Evolutionary conservation across 2,888 invertebrate species (phyloP), one percentile per base, ranked within the genome.

Genomic region (Sphinx pinastri): DNA sequence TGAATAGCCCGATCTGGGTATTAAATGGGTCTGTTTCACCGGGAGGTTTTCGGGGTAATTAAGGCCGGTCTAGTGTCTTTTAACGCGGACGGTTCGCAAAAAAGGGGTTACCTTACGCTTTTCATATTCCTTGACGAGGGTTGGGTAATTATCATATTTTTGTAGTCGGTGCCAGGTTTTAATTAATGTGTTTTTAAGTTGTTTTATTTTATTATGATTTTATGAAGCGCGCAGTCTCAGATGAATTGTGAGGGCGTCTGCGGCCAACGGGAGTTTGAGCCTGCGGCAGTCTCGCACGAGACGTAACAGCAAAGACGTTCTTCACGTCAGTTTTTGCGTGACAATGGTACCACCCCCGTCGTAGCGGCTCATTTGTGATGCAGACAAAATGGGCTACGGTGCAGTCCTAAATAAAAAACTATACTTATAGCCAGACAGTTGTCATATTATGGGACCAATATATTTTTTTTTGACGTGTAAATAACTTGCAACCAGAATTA

Each of bases 1-100:
- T 78, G 77, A 80, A 77, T 73, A 76, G 49, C n/a, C 63, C 63
- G 74, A 76, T 71, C 69, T 57, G 68, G 71, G 71, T 69, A 69
- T 70, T 69, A 69, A 68, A 70, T 69, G 67, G 54, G 60, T 70
- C 66, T 55, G 52, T 67, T 71, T 67, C 67, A 69, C 25, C 60
- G 38, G 52, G 52, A 63, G 60, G 58, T 19, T 67, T 59, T 55
- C 49, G 45, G 52, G 16, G 58, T 47, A 49, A 70, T 67, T 70
- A 59, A 70, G 67, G 57, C 59, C 67, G 38, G 59, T 57, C 57
- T 51, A 59, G 52, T 70, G 16, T 49, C 52, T 69, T 54, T 51
- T 67, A 52, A 54, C 19, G 13, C 16, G 52, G 13, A 68, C 38
- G 12, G 38, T 45, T 31, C 38, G 51, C 51, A 52, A 25, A 59